Conservation (phyloP, 2,888 invertebrate species). For the Hecatera dysodea region DNA sequence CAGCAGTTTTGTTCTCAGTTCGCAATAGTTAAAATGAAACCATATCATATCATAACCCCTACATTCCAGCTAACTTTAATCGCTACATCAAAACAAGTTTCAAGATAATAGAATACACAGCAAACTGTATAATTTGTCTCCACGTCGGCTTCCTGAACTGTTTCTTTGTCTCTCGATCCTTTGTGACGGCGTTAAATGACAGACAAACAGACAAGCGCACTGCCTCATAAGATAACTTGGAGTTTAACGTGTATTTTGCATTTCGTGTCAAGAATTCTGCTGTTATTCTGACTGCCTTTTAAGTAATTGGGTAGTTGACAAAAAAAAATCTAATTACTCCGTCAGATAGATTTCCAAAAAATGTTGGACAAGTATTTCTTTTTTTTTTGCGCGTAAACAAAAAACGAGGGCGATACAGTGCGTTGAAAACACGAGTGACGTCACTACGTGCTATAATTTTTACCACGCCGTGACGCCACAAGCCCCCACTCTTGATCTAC, state of each 20-base stretch:
- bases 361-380: too few species aligned
- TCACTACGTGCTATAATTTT: too few species aligned
- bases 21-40: not conserved
- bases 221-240: slow-evolving; percentile 26
- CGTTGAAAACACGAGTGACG: too few species aligned
- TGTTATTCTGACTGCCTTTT: not conserved
- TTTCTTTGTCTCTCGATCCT: slow-evolving; percentile 38
- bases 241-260: slow-evolving; percentile 4
- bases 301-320: too few species aligned
- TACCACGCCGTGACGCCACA: too few species aligned
- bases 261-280: slow-evolving; percentile 4
- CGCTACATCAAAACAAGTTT: slow-evolving; percentile 5
- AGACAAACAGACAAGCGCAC: slow-evolving; percentile 28
- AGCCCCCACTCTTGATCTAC: too few species aligned
- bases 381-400: too few species aligned
- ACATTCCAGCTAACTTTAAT: not conserved
- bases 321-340: too few species aligned
- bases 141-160: slow-evolving; percentile 17
- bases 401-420: too few species aligned
- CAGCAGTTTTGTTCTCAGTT: not conserved
- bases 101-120: slow-evolving; percentile 5
- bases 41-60: not conserved
- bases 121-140: slow-evolving; percentile 22
- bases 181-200: slow-evolving; percentile 39
- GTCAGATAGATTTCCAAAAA: too few species aligned